phyloP scores from a whole-genome alignment of 2,797 vertebrate species.

The Hippopotamyrus pictus region DNA sequence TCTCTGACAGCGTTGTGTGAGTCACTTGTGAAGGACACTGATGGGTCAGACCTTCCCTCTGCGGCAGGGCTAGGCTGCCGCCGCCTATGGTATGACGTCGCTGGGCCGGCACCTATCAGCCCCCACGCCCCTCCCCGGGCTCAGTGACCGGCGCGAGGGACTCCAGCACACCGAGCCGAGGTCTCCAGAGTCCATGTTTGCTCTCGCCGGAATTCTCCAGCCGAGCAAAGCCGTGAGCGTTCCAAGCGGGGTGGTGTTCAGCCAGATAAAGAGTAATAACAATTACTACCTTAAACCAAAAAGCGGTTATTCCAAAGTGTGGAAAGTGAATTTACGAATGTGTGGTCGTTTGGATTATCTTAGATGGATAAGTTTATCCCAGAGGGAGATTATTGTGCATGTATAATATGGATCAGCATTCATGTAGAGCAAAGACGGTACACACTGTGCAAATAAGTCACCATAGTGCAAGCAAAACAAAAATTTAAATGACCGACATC shows the following conservation, averaged over 20 bases:
- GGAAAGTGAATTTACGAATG: neutral
- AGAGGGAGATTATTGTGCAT: neutral
- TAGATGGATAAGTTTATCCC: neutral
- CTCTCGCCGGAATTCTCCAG: neutral
- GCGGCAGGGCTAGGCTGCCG: neutral
- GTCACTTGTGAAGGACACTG: neutral
- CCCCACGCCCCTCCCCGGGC: neutral
- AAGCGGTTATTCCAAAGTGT: neutral
- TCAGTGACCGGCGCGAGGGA: neutral
- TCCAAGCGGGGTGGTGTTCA: neutral
- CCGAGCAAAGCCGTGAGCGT: neutral
- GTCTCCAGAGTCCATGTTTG: neutral
- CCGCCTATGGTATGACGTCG: neutral
- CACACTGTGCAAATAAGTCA: neutral
- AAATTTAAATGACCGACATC: neutral
- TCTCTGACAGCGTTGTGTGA: neutral
- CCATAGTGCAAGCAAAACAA: neutral
- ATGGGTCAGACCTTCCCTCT: neutral
- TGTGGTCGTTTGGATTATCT: neutral
- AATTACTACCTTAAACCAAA: neutral
- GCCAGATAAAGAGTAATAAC: neutral
- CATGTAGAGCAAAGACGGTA: neutral
- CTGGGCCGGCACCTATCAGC: neutral
- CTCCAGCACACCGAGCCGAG: neutral
- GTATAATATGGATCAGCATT: neutral